Evolutionary conservation across 2,113 vertebrate species (phyloP).

Genomic region (Urocitellus parryii): DNA sequence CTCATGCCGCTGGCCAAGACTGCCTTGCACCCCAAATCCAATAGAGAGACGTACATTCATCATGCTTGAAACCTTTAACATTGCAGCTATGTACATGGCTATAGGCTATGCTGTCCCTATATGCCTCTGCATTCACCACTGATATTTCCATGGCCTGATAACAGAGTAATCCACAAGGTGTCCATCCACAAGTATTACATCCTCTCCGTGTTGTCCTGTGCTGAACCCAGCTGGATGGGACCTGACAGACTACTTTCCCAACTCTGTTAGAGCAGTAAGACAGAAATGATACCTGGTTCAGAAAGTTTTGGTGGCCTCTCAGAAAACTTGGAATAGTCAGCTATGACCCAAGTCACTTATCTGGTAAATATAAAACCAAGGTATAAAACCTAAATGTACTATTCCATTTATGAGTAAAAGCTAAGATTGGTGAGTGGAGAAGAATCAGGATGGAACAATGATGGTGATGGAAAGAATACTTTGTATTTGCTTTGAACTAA

Average conservation of each 20-base stretch:
- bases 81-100: neutral
- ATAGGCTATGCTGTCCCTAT: conserved; percentile 90
- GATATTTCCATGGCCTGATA: too few relatives aligned
- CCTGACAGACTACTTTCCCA: conserved; percentile 92
- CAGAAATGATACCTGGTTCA: conserved; percentile 36
- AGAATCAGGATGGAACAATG: neutral
- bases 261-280: conserved; percentile 54
- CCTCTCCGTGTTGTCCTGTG: conserved; percentile 85
- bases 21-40: neutral
- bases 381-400: neutral
- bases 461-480: neutral
- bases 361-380: neutral
- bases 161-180: neutral
- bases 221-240: conserved; percentile 88
- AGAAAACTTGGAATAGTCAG: neutral
- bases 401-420: too few relatives aligned
- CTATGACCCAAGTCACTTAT: neutral
- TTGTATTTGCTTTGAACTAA: neutral
- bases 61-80: neutral
- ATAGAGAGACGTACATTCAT: neutral
- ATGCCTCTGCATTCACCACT: conserved; percentile 88
- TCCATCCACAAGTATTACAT: conserved; percentile 4
- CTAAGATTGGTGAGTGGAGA: too few relatives aligned
- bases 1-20: neutral
- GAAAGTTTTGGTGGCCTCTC: neutral